Evolutionary conservation across 2,113 vertebrate species (phyloP).

Genomic region (Chauna torquata): DNA sequence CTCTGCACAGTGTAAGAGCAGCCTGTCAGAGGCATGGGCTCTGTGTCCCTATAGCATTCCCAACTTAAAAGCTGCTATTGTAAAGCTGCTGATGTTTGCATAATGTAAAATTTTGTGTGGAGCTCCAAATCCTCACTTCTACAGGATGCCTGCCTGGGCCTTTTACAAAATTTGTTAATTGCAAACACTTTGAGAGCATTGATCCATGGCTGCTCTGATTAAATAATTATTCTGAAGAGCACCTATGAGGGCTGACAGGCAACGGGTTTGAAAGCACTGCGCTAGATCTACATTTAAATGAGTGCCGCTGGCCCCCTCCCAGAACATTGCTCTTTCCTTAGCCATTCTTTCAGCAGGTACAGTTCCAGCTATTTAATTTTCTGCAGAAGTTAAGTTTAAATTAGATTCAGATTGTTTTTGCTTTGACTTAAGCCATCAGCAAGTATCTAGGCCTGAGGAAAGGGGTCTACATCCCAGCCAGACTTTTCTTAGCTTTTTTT

Average conservation of each 20-base stretch:
- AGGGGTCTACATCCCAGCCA: background rate
- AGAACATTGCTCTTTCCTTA: background rate
- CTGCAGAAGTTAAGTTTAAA: constrained; percentile 21
- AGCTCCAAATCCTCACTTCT: background rate
- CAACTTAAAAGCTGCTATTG: background rate
- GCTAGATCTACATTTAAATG: background rate
- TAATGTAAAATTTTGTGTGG: background rate
- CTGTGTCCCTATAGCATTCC: background rate
- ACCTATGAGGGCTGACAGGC: background rate
- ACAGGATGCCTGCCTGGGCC: background rate
- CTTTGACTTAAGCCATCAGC: constrained; percentile 21
- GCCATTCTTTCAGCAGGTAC: background rate
- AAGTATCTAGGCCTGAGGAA: background rate
- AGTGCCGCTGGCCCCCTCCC: background rate
- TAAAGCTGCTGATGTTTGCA: background rate
- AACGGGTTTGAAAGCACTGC: background rate
- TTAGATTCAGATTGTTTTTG: constrained; percentile 40
- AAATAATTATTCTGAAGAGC: constrained; percentile 42
- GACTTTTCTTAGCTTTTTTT: background rate
- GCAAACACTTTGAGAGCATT: background rate
- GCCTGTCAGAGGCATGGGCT: background rate
- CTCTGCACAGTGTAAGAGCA: background rate
- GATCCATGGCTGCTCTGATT: constrained; percentile 16
- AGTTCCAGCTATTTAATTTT: constrained; percentile 49
- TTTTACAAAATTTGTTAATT: constrained; percentile 18